A percentile compares a stretch with the other conserved stretches of the same genome.
Conservation (phyloP, 2,113 vertebrate genomes). For the Thalassoma bifasciatum region DNA sequence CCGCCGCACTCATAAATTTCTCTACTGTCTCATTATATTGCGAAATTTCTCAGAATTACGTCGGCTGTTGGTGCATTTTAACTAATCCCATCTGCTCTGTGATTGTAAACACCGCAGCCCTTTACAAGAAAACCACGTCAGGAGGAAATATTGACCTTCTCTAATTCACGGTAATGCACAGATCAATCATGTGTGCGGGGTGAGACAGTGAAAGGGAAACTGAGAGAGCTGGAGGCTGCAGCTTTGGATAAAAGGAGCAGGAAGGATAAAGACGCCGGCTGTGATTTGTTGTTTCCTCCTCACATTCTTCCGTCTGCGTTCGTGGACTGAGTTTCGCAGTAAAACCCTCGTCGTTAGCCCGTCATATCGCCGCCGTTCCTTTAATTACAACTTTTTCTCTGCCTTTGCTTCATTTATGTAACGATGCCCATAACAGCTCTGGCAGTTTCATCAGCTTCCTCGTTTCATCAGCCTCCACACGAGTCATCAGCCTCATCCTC, state of each 20-base stretch:
- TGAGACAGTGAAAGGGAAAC: background rate
- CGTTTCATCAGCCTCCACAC: background rate
- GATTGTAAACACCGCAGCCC: slow-evolving; percentile 9
- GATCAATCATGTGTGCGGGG: background rate
- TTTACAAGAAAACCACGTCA: slow-evolving; percentile 7
- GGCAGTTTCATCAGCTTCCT: background rate
- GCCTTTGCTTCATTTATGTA: background rate
- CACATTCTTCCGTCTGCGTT: too few species aligned
- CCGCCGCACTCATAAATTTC: background rate
- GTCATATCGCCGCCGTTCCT: background rate
- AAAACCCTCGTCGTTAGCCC: background rate
- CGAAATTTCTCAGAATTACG: background rate
- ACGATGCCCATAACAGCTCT: too few species aligned
- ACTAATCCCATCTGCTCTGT: slow-evolving; percentile 26
- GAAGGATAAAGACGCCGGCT: background rate
- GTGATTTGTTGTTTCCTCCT: too few species aligned
- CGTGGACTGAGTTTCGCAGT: too few species aligned
- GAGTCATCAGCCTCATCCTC: background rate
- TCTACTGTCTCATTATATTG: background rate
- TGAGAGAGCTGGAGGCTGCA: background rate
- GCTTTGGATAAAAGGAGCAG: background rate
- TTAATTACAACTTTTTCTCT: background rate
- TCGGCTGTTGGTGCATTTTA: slow-evolving; percentile 5
- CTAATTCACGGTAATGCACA: slow-evolving; percentile 8
- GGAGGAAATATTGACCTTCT: slow-evolving; percentile 5